Conservation (phyloP, 2,113 vertebrate genomes). For the Glaucomys volans region DNA sequence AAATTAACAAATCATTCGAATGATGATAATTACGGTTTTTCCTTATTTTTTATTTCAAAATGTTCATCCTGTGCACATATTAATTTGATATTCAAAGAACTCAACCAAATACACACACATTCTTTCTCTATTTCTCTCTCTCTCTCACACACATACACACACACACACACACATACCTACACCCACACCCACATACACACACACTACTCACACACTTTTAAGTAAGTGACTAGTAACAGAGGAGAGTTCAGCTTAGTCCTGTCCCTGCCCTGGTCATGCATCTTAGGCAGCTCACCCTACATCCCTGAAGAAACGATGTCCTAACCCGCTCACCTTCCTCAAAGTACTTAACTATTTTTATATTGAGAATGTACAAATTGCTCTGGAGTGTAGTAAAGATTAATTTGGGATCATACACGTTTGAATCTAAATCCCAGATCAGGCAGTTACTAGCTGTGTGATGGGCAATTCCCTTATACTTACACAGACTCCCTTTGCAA, state of each 20-base stretch:
- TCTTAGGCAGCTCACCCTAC: neutral
- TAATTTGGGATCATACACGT: neutral
- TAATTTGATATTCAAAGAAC: conserved; percentile 16
- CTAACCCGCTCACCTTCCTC: neutral
- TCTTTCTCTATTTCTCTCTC: neutral
- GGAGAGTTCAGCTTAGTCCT: neutral
- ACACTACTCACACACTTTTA: neutral
- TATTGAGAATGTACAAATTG: neutral
- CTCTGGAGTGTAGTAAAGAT: neutral
- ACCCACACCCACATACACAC: neutral
- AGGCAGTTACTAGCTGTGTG: neutral
- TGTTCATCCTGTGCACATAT: neutral
- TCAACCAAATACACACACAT: neutral
- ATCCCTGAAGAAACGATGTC: neutral
- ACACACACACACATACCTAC: neutral
- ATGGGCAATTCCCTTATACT: conserved; percentile 6
- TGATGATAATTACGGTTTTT: neutral
- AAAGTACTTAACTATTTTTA: neutral
- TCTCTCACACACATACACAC: neutral
- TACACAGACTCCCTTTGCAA: conserved; percentile 8
- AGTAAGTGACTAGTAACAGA: neutral
- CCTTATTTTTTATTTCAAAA: neutral
- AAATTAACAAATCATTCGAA: conserved; percentile 36
- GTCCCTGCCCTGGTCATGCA: neutral
- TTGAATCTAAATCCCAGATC: neutral